Conservation (phyloP, 2,113 vertebrate species). For the Athene cunicularia region DNA sequence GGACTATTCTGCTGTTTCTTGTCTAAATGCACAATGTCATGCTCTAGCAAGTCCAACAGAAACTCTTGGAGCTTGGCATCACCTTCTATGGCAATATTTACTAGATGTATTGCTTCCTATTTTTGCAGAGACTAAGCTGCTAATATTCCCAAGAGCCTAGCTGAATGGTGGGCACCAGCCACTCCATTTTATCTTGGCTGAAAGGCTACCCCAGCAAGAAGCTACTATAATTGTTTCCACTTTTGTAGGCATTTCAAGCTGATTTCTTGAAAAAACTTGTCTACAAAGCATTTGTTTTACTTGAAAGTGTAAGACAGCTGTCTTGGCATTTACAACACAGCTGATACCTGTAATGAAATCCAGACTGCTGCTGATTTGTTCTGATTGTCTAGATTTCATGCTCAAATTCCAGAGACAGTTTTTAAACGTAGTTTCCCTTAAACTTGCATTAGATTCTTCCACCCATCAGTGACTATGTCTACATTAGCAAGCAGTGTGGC, state of each 20-base stretch:
- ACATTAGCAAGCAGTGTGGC: not conserved
- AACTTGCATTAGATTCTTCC: not conserved
- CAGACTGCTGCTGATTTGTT: not conserved
- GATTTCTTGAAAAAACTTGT: not conserved
- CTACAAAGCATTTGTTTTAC: not conserved
- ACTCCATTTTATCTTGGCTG: not conserved
- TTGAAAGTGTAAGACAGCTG: not conserved
- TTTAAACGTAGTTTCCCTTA: not conserved
- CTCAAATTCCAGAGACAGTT: not conserved
- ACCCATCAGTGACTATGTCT: not conserved
- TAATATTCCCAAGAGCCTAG: not conserved
- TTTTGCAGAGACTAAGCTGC: not conserved
- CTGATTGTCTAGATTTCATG: not conserved
- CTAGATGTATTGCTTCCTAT: not conserved
- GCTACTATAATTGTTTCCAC: not conserved
- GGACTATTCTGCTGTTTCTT: not conserved
- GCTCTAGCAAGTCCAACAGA: slow-evolving; percentile 35
- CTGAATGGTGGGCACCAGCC: not conserved
- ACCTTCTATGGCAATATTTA: not conserved
- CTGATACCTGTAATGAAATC: not conserved
- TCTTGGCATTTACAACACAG: not conserved
- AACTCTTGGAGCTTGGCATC: not conserved
- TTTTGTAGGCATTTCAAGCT: not conserved
- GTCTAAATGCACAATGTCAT: slow-evolving; percentile 18
- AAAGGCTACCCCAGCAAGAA: not conserved